A percentile compares a stretch with the other conserved stretches of the same genome.
phyloP scores from a whole-genome alignment of 2,113 vertebrate genomes.

The Phalacrocorax pelagicus region DNA sequence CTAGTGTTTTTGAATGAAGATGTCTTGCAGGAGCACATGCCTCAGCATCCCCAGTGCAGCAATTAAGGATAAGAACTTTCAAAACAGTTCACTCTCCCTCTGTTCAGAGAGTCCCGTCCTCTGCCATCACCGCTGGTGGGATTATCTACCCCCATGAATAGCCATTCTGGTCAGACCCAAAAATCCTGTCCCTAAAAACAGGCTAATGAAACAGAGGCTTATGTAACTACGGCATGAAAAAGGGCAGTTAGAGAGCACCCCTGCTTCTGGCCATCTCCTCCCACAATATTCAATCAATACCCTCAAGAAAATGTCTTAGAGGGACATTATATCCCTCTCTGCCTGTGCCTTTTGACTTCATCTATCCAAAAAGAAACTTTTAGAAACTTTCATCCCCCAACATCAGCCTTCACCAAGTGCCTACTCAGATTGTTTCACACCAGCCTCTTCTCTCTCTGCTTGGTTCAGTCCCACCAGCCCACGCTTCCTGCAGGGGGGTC shows the following conservation, averaged over 20 bases:
- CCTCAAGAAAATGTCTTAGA: neutral
- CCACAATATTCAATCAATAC: neutral
- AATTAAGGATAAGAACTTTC: neutral
- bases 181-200: neutral
- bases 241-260: neutral
- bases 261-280: neutral
- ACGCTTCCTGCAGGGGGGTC: neutral
- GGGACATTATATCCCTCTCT: neutral
- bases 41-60: neutral
- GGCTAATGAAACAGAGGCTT: neutral
- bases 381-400: neutral
- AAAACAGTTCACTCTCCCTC: neutral
- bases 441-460: neutral
- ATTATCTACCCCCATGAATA: neutral
- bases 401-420: neutral
- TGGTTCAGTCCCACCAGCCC: neutral
- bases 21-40: fast-evolving
- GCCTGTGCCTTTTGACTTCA: neutral
- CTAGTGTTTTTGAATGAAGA: neutral
- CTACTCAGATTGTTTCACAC: neutral
- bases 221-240: neutral
- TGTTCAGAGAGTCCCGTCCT: neutral
- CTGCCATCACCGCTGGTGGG: neutral
- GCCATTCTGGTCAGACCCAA: neutral
- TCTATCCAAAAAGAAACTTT: neutral